A percentile compares a stretch with the other conserved stretches of the same genome.
Evolutionary conservation across 2,113 vertebrate species (phyloP).

Genomic region (Oryzias woworae): DNA sequence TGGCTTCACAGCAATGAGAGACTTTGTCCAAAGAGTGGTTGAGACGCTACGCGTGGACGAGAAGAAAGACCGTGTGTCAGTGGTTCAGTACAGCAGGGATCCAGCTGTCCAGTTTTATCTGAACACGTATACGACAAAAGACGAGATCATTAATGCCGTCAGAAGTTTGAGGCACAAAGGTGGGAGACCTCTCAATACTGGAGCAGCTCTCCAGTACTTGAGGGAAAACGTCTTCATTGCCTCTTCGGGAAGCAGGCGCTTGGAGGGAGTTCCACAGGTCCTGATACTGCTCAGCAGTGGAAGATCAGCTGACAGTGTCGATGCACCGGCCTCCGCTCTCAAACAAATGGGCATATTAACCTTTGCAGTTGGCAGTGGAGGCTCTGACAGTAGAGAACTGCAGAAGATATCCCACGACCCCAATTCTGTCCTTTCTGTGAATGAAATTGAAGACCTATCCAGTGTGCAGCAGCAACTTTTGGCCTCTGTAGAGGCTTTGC

Average conservation of each 20-base stretch:
- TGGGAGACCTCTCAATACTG: neutral
- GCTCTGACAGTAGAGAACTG: constrained; percentile 25
- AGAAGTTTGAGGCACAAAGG: neutral
- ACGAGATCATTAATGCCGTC: constrained; percentile 21
- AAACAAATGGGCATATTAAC: constrained; percentile 48
- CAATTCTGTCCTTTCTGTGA: constrained; percentile 5
- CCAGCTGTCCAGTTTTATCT: constrained; percentile 80
- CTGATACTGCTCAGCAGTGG: constrained; percentile 63
- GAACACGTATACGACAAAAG: constrained; percentile 83
- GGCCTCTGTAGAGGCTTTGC: constrained; percentile 24
- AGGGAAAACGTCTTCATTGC: constrained; percentile 76
- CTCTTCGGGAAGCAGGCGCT: constrained; percentile 80
- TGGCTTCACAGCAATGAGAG: constrained; percentile 73
- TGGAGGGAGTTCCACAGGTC: constrained; percentile 79
- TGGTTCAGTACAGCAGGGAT: constrained; percentile 82
- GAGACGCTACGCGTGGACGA: constrained; percentile 85
- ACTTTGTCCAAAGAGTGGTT: constrained; percentile 85
- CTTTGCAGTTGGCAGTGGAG: constrained; percentile 39
- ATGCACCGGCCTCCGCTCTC: constrained; percentile 45
- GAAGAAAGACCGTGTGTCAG: constrained; percentile 82
- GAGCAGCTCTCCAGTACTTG: constrained; percentile 70
- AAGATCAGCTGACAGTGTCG: constrained; percentile 56
- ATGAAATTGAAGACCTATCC: constrained; percentile 71
- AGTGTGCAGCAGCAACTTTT: constrained; percentile 42
- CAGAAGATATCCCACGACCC: constrained; percentile 38